phyloP scores from a whole-genome alignment of 1,140 invertebrate genomes.

The Cherax destructor region DNA sequence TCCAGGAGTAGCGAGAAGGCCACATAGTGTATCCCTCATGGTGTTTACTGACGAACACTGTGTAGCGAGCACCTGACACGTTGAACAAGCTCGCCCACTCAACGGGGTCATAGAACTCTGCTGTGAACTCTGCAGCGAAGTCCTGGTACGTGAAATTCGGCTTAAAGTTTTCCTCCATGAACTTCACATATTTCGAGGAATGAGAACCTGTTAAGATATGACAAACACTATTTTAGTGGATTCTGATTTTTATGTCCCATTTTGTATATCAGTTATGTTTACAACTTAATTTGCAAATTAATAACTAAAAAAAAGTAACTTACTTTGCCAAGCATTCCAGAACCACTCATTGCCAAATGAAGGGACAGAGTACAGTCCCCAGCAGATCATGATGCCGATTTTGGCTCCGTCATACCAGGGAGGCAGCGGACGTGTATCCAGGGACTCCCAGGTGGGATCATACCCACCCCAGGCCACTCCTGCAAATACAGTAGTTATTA shows the following conservation, averaged over 20 bases:
- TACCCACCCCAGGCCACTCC: slow-evolving; percentile 5
- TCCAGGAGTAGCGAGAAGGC: slow-evolving; percentile 76
- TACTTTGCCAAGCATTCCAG: slow-evolving; percentile 42
- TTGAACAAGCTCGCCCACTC: slow-evolving; percentile 76
- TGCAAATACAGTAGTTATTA: not conserved
- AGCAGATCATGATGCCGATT: slow-evolving; percentile 77
- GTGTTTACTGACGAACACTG: slow-evolving; percentile 79
- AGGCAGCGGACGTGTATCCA: slow-evolving; percentile 75
- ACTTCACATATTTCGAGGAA: slow-evolving; percentile 71
- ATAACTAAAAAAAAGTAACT: not conserved
- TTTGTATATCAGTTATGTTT: too few relatives aligned
- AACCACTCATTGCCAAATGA: slow-evolving; percentile 43
- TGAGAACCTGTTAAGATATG: not conserved
- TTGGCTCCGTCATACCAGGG: slow-evolving; percentile 76
- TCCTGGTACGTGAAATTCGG: slow-evolving; percentile 76
- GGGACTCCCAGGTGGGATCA: slow-evolving; percentile 74
- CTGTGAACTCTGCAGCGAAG: slow-evolving; percentile 76
- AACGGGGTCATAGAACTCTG: slow-evolving; percentile 76
- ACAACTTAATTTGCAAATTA: not conserved
- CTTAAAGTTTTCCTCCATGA: slow-evolving; percentile 75
- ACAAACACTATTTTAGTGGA: not conserved
- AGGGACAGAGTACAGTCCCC: slow-evolving; percentile 39
- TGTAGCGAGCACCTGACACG: slow-evolving; percentile 75
- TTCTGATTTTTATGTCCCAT: too few relatives aligned
- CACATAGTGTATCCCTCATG: slow-evolving; percentile 79